Evolutionary conservation across 2,113 vertebrate genomes (phyloP), one percentile per base, ranked within the genome.

Genomic region (Acrocephalus kingi): DNA sequence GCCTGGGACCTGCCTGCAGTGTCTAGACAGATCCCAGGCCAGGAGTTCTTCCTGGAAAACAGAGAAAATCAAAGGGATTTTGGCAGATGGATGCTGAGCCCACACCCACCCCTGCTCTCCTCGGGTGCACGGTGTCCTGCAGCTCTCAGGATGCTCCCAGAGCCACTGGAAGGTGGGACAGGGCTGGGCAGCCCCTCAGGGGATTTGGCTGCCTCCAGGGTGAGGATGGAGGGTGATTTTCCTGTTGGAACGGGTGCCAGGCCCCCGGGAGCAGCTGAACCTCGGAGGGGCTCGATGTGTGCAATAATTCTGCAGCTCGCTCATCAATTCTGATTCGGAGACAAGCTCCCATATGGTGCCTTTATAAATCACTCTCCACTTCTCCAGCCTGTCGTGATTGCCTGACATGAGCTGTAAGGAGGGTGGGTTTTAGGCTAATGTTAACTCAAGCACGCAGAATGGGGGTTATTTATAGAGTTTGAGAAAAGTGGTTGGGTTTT

Each of bases 281-380:
- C 89, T 48, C 8, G 1, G 55, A 39, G 64, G 58, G 54, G 7
- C 30, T 63, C 3, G 2, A 15, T 37, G 67, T 37, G 49, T 4
- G 23, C 93, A 74, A 45, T 92, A 89, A 91, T 97, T 79, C 94
- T 96, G 92, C 89, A 1, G 33, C 93, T 94, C 69, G 1, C 84
- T 92, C 68, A 97, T 96, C 94, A 96, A 90, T 95, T 83, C 69
- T 77, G 61, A 58, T 80, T 67, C 92, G 93, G 28, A 94, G 94
- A 92, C 94, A 87, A 94, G 95, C 84, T 92, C 96, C 93, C 97
- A 97, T 95, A 89, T 96, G 96, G 96, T 37, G 84, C 85, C 92
- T 94, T 94, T 90, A 92, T 94, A 96, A 96, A 96, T 94, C 81
- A 76, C 88, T 68, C 93, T 80, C 80, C 90, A 63, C 58, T 94